A percentile compares a stretch with the other conserved stretches of the same genome.
These are phyloP conservation scores for Mayetiola destructor DNA, from an alignment of 2,888 invertebrate species.

Conservation along the genomic window DNA sequence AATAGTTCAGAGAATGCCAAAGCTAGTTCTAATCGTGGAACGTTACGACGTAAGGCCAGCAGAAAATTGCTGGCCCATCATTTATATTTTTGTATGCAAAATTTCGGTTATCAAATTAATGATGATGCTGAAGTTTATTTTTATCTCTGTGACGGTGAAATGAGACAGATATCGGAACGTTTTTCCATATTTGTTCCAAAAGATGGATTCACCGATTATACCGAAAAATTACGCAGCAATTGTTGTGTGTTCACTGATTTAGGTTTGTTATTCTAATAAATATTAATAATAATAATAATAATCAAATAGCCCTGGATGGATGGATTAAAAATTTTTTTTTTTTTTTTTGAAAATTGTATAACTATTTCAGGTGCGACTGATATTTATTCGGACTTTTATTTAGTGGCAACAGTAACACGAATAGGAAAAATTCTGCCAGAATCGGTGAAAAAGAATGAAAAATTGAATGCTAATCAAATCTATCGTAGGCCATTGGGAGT, in stretches of 20 bases:
- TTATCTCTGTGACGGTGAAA: constrained; percentile 64
- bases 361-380: constrained; percentile 67
- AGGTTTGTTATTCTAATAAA: constrained; percentile 34
- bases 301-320: background rate
- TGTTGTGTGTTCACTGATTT: constrained; percentile 73
- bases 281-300: constrained; percentile 15
- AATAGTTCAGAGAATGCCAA: constrained; percentile 58
- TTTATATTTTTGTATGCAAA: constrained; percentile 73
- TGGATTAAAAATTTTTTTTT: background rate
- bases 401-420: constrained; percentile 80
- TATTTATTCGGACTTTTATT: constrained; percentile 67
- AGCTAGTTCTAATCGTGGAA: constrained; percentile 41
- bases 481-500: constrained; percentile 76
- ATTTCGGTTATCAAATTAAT: constrained; percentile 75
- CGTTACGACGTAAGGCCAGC: constrained; percentile 29
- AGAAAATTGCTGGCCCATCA: constrained; percentile 50
- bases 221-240: constrained; percentile 73
- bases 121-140: constrained; percentile 83
- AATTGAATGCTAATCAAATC: constrained; percentile 25
- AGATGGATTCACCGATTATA: constrained; percentile 79
- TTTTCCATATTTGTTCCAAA: constrained; percentile 79
- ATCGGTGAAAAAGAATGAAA: constrained; percentile 32
- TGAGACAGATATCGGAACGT: constrained; percentile 71
- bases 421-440: constrained; percentile 64
- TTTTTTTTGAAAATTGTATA: constrained; percentile 13